Percentiles rank a stretch among this genome's conserved stretches.
These are phyloP conservation scores for Hydropsyche tenuis DNA, from an alignment of 1,140 invertebrate species.

Conservation along the genomic window DNA sequence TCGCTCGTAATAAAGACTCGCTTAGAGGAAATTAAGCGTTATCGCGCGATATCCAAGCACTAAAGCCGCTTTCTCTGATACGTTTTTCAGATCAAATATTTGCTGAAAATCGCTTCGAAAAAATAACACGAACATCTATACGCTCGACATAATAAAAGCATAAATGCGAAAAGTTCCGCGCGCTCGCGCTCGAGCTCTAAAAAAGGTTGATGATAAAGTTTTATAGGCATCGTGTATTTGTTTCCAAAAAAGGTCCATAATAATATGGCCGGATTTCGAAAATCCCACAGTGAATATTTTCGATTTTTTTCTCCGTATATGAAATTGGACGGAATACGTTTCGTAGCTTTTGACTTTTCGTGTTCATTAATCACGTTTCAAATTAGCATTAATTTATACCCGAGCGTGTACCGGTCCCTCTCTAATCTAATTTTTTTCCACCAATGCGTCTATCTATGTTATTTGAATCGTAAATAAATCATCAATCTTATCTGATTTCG, in stretches of 20 bases:
- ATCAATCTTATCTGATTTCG: conserved; percentile 18
- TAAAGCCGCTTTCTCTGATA: background rate
- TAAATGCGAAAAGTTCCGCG: background rate
- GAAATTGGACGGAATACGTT: too few relatives aligned
- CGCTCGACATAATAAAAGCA: background rate
- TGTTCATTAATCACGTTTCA: conserved; percentile 17
- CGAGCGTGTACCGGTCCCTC: background rate
- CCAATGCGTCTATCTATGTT: too few relatives aligned
- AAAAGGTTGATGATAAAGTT: conserved; percentile 1
- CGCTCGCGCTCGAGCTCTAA: background rate
- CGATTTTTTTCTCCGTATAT: too few relatives aligned
- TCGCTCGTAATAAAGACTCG: conserved; percentile 13
- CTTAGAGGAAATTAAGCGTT: conserved; percentile 6
- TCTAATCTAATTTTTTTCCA: background rate
- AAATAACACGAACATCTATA: background rate
- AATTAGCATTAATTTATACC: conserved; percentile 18
- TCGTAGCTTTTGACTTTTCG: conserved; percentile 2
- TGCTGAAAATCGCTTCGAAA: background rate
- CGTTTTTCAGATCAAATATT: conserved; percentile 1
- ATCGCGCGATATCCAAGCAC: background rate
- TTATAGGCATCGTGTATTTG: background rate
- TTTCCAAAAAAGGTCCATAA: too few relatives aligned
- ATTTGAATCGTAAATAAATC: background rate
- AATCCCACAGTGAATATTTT: too few relatives aligned
- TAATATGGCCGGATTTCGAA: too few relatives aligned